Percentiles rank a stretch among this genome's conserved stretches.
phyloP scores from a whole-genome alignment of 2,888 invertebrate genomes.

The Stenotaenia linearis region DNA sequence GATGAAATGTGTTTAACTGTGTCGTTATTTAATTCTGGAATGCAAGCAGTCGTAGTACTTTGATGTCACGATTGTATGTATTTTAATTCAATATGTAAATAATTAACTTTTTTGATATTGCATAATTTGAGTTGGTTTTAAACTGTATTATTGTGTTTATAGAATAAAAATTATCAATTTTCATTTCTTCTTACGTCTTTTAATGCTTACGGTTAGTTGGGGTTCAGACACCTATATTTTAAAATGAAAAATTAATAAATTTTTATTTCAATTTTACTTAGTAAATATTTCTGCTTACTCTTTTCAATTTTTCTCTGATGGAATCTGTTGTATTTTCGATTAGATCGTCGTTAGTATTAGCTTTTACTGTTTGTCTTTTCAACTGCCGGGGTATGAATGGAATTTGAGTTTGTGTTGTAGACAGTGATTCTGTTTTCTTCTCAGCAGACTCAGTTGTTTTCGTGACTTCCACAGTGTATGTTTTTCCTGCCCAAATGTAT shows the following conservation, averaged over 20 bases:
- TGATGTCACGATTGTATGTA: not conserved
- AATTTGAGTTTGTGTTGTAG: not conserved
- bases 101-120: not conserved
- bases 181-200: not conserved
- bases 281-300: not conserved
- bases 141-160: not conserved
- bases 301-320: not conserved
- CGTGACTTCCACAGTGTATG: slow-evolving; percentile 11
- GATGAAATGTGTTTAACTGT: not conserved
- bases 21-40: not conserved
- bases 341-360: not conserved
- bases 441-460: not conserved
- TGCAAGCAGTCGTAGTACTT: not conserved
- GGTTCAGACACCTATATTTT: not conserved
- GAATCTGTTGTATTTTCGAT: not conserved
- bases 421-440: not conserved
- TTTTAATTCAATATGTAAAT: not conserved
- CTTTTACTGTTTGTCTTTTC: not conserved
- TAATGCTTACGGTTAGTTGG: not conserved
- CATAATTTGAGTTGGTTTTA: not conserved
- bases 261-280: not conserved
- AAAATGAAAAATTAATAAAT: not conserved
- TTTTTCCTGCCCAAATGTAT: slow-evolving; percentile 37
- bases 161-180: not conserved
- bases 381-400: slow-evolving; percentile 21